phyloP scores from a whole-genome alignment of 1,140 invertebrate species.

The Diplogasteroides magnus region DNA sequence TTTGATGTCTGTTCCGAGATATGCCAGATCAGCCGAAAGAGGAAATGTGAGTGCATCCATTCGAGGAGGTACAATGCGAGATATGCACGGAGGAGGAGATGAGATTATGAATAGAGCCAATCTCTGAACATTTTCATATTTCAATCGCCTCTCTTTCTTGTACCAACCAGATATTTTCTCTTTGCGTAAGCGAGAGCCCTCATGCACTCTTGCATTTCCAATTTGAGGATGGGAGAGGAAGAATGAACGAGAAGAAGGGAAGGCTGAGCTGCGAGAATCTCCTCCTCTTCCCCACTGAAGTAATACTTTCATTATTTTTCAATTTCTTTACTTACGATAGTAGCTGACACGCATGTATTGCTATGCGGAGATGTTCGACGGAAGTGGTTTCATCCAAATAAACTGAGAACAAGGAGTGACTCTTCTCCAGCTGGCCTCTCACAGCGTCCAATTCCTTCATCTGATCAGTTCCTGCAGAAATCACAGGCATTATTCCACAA shows the following conservation, averaged over 20 bases:
- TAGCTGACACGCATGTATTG: neutral
- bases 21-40: neutral
- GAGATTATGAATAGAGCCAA: neutral
- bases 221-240: neutral
- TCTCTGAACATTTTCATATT: neutral
- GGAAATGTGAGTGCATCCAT: neutral
- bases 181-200: neutral
- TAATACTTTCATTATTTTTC: too few species aligned
- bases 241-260: neutral
- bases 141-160: too few species aligned
- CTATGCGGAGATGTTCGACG: neutral
- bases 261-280: neutral
- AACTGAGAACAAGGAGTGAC: too few species aligned
- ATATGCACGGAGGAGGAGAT: neutral
- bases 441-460: neutral
- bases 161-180: too few species aligned
- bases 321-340: neutral
- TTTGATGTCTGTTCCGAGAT: too few species aligned
- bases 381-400: neutral
- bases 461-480: neutral
- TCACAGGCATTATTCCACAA: neutral
- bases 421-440: neutral
- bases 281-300: too few species aligned
- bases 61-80: neutral
- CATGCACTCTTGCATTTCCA: neutral